phyloP scores from a whole-genome alignment of 2,888 invertebrate genomes.

The Troides helena region DNA sequence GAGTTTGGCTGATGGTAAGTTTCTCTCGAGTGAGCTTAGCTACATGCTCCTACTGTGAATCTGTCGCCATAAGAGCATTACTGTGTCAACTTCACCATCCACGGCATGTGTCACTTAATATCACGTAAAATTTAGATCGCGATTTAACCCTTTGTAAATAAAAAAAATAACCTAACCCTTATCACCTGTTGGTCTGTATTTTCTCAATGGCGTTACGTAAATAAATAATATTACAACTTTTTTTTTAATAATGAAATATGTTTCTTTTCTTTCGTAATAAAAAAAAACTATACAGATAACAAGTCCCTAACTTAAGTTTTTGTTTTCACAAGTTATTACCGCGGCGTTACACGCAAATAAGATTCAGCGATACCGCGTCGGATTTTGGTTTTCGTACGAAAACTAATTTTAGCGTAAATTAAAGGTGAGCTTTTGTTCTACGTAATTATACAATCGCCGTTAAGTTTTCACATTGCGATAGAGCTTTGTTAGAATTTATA shows the following conservation, averaged over 20 bases:
- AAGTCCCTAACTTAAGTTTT: neutral
- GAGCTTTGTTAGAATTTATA: slow-evolving; percentile 26
- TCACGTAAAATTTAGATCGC: neutral
- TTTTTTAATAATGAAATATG: too few species aligned
- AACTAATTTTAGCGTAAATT: slow-evolving; percentile 7
- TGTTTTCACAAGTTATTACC: neutral
- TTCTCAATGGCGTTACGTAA: too few species aligned
- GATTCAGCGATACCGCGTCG: neutral
- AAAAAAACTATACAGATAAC: neutral
- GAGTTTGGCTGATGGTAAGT: neutral
- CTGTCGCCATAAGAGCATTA: too few species aligned
- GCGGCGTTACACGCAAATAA: neutral
- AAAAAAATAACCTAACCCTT: neutral
- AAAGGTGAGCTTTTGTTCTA: slow-evolving; percentile 4
- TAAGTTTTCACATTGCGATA: neutral
- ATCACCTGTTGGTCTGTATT: too few species aligned
- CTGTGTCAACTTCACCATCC: neutral
- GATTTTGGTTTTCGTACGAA: slow-evolving; percentile 1
- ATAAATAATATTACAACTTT: too few species aligned
- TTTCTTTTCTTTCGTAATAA: too few species aligned
- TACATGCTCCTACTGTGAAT: too few species aligned
- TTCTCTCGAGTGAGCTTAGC: too few species aligned
- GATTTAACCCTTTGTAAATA: neutral
- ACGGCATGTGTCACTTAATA: neutral
- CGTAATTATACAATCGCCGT: neutral